Conservation (phyloP, 2,113 vertebrate genomes). For the Phodopus roborovskii region DNA sequence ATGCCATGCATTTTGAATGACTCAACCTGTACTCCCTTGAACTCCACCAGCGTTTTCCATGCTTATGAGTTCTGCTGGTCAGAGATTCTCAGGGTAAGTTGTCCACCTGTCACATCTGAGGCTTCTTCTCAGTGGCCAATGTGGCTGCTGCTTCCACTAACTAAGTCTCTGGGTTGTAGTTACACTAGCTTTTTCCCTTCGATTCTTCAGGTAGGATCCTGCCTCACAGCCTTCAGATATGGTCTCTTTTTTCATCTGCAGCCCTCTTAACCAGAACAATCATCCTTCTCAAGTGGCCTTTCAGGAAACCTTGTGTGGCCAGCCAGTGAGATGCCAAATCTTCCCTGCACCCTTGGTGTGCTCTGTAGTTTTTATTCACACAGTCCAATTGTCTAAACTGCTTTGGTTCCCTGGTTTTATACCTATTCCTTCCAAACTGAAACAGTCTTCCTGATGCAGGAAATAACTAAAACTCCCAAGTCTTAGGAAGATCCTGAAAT, state of each 20-base stretch:
- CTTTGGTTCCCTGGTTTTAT: too few species aligned
- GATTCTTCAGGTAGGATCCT: neutral
- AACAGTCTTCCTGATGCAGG: neutral
- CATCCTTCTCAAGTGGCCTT: neutral
- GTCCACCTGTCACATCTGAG: neutral
- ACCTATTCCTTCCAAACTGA: neutral
- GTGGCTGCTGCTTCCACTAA: neutral
- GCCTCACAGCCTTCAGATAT: neutral
- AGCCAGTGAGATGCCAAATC: neutral
- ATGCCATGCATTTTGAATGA: neutral
- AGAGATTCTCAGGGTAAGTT: neutral
- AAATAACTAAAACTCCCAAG: neutral
- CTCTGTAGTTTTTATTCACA: neutral
- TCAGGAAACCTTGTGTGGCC: neutral
- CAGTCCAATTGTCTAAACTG: neutral
- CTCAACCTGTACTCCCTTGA: neutral
- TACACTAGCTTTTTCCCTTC: neutral
- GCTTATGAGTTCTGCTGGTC: neutral
- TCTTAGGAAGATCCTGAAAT: neutral
- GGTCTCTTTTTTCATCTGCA: neutral
- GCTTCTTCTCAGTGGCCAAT: neutral
- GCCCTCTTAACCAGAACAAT: neutral
- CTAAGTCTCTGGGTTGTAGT: neutral
- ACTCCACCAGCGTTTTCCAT: neutral
- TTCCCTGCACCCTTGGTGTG: too few species aligned